Evolutionary conservation across 2,797 vertebrate genomes (phyloP), one percentile per base, ranked within the genome.

Genomic region (Lerista edwardsae): DNA sequence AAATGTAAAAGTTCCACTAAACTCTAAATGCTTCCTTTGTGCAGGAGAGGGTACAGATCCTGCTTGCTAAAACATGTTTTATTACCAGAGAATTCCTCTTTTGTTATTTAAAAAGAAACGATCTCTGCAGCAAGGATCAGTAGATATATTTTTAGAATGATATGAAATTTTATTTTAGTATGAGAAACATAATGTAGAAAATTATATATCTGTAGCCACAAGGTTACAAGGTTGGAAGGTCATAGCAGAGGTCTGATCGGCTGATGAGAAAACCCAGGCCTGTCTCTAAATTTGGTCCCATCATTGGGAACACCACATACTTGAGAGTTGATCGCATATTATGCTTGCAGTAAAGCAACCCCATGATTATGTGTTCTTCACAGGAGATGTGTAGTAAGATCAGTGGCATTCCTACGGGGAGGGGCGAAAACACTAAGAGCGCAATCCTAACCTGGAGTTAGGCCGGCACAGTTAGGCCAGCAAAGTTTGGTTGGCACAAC

Each of bases 91-190:
- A 88, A 87, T 93, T 94, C 92, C 92, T 84, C 6, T 59, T 39
- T 17, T 61, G 23, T 61, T 61, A n/a, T 61, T 61, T 23, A 61
- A 12, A 12, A 12, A 57, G 55, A 57, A 61, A 25, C 6, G 25
- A 25, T 23, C 7, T 6, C 23, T 89, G 92, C 90, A 87, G 81
- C 27, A 83, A 93, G 93, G 92, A 93, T 87, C 92, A 90, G 90
- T 93, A 80, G 93, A 80, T 94, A 93, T 94, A n/a, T 93, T 94
- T 93, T 93, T 0, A 91, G 90, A 84, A 79, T 93, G 88, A 91
- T 92, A 93, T 41, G 88, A 86, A 93, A 92, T 82, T 93, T 89
- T 93, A 93, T 94, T 94, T 94, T 94, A 94, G 89, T 91, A 93
- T 85, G 75, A 88, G 90, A 44, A 92, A 90, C 61, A 79, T 77